A percentile compares a stretch with the other conserved stretches of the same genome.
Evolutionary conservation across 2,797 vertebrate species (phyloP).

Genomic region (Spondyliosoma cantharus): DNA sequence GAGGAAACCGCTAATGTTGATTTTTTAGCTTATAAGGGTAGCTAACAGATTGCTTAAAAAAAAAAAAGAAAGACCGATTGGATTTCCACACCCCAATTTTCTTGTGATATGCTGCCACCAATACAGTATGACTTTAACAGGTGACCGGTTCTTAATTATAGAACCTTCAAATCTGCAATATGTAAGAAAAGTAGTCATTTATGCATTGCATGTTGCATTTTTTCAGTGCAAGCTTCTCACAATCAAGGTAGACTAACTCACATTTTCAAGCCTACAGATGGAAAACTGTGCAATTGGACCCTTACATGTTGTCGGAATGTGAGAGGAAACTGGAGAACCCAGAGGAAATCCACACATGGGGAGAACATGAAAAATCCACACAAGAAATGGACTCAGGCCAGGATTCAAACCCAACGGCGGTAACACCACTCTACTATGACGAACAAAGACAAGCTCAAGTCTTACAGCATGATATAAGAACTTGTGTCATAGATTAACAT

Average conservation of each 20-base stretch:
- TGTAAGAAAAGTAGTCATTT: neutral
- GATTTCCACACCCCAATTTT: too few relatives aligned
- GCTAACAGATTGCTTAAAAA: too few relatives aligned
- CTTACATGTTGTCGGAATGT: conserved; percentile 67
- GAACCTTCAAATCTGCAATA: too few relatives aligned
- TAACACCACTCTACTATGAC: conserved; percentile 36
- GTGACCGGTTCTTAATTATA: too few relatives aligned
- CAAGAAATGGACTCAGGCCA: conserved; percentile 42
- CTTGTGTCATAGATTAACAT: conserved; percentile 37
- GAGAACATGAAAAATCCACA: conserved; percentile 61
- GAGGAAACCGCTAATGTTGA: too few relatives aligned
- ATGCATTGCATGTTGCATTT: conserved; percentile 16
- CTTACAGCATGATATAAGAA: conserved; percentile 14
- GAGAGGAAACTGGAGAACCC: conserved; percentile 64
- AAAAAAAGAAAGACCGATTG: too few relatives aligned
- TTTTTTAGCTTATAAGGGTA: too few relatives aligned
- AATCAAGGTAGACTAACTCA: conserved; percentile 10
- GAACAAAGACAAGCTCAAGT: conserved; percentile 41
- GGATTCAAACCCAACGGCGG: conserved; percentile 40
- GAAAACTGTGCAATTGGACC: conserved; percentile 42
- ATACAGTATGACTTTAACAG: too few relatives aligned
- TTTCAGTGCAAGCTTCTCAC: conserved; percentile 14
- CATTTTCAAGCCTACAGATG: conserved; percentile 42
- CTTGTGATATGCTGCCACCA: too few relatives aligned
- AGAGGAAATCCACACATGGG: conserved; percentile 69